These are phyloP conservation scores for Deroplatys truncata DNA, from an alignment of 2,888 invertebrate species.

Conservation along the genomic window DNA sequence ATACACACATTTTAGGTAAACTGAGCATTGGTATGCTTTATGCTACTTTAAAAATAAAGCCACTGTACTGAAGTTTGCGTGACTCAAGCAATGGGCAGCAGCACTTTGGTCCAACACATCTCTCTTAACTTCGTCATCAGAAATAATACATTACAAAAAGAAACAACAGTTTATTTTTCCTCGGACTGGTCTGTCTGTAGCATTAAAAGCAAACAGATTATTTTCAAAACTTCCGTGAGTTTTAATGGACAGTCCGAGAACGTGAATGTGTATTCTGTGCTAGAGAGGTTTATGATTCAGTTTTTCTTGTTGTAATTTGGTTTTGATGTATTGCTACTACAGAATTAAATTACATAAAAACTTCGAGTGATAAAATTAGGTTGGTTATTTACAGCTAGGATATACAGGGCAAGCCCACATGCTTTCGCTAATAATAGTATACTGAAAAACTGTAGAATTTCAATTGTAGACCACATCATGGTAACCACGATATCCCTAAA, in stretches of 20 bases:
- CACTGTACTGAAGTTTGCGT: no score
- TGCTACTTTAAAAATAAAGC: no score
- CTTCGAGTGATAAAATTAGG: not conserved
- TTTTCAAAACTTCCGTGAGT: not conserved
- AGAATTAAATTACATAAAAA: not conserved
- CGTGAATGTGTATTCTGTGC: not conserved
- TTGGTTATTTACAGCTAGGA: no score
- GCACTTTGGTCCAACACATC: not conserved
- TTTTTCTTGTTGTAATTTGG: not conserved
- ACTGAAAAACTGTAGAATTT: no score
- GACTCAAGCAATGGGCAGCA: not conserved
- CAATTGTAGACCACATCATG: no score
- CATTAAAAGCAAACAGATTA: not conserved
- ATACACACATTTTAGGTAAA: no score
- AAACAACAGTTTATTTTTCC: not conserved
- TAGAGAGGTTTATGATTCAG: not conserved
- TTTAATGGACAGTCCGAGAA: not conserved
- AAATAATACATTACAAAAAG: not conserved
- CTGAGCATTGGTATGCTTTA: no score
- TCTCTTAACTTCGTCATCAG: not conserved
- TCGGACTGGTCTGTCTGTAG: not conserved
- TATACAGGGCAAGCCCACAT: no score
- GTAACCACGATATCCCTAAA: no score
- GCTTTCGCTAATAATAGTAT: no score
- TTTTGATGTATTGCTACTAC: not conserved